Evolutionary conservation across 1,140 invertebrate species (phyloP).

Genomic region (Cylas formicarius): DNA sequence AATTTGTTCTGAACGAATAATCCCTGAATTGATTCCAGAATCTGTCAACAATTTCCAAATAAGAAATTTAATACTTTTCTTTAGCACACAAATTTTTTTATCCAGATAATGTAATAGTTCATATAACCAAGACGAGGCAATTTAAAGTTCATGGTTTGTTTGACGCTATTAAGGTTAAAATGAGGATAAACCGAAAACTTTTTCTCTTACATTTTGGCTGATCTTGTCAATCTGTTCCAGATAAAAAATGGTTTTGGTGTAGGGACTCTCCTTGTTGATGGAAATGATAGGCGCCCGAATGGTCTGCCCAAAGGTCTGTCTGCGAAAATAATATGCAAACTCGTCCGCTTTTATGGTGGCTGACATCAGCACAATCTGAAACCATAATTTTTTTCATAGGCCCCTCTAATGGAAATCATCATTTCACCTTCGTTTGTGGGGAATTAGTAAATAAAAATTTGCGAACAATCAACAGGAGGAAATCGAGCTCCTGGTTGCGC

Average conservation of each 20-base stretch:
- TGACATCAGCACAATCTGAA: constrained; percentile 77
- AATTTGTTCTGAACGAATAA: no score
- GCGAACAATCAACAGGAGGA: constrained; percentile 79
- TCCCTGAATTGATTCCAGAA: no score
- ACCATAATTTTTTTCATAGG: constrained; percentile 11
- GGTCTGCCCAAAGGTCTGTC: constrained; percentile 5
- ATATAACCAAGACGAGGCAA: no score
- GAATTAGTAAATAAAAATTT: constrained; percentile 71
- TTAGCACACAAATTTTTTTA: no score
- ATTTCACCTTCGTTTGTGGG: constrained; percentile 53
- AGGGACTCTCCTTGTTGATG: constrained; percentile 47
- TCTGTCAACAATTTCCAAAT: no score
- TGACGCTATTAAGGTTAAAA: no score
- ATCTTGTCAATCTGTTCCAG: constrained; percentile 53
- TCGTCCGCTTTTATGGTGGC: constrained; percentile 71
- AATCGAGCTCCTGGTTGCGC: constrained; percentile 86
- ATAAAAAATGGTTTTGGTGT: constrained; percentile 58
- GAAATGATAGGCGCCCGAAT: constrained; percentile 47
- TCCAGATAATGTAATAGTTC: no score
- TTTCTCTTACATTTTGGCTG: constrained; percentile 35
- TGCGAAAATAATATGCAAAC: constrained; percentile 67
- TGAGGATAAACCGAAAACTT: background rate
- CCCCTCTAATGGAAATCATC: background rate
- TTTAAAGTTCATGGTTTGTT: no score
- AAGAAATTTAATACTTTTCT: no score